phyloP scores from a whole-genome alignment of 2,113 vertebrate genomes.

The Poecilia latipinna region DNA sequence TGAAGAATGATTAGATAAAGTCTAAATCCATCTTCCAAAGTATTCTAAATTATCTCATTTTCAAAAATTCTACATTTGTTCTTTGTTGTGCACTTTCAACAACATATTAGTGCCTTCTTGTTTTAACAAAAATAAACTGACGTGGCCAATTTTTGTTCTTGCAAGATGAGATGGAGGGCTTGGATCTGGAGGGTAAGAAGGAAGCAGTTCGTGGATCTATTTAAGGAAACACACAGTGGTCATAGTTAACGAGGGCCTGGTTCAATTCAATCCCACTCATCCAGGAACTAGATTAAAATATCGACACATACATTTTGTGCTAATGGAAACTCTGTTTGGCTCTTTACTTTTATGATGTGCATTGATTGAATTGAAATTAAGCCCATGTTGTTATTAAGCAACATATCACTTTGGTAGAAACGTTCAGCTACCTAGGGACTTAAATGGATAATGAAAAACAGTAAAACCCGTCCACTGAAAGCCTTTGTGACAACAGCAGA shows the following conservation, averaged over 20 bases:
- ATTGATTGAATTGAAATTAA: constrained; percentile 59
- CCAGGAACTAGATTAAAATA: constrained; percentile 2
- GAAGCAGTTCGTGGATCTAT: constrained; percentile 29
- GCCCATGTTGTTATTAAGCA: constrained; percentile 14
- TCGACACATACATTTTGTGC: neutral
- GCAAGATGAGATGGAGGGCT: constrained; percentile 81
- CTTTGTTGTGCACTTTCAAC: neutral
- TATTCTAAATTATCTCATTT: neutral
- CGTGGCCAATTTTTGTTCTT: constrained; percentile 62
- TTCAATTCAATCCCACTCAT: constrained; percentile 52
- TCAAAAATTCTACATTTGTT: neutral
- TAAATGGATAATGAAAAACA: neutral
- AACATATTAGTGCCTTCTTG: neutral
- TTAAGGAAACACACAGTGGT: constrained; percentile 23
- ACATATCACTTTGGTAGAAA: constrained; percentile 53
- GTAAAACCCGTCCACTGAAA: neutral
- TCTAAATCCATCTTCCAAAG: neutral
- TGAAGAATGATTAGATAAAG: neutral
- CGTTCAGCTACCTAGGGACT: neutral
- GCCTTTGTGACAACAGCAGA: neutral
- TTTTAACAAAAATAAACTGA: constrained; percentile 38
- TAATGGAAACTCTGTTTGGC: constrained; percentile 7
- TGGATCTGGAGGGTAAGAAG: constrained; percentile 82
- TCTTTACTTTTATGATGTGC: constrained; percentile 3
- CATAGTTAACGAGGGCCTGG: constrained; percentile 14